Conservation (phyloP, 1,140 invertebrate species). For the Conus betulinus region DNA sequence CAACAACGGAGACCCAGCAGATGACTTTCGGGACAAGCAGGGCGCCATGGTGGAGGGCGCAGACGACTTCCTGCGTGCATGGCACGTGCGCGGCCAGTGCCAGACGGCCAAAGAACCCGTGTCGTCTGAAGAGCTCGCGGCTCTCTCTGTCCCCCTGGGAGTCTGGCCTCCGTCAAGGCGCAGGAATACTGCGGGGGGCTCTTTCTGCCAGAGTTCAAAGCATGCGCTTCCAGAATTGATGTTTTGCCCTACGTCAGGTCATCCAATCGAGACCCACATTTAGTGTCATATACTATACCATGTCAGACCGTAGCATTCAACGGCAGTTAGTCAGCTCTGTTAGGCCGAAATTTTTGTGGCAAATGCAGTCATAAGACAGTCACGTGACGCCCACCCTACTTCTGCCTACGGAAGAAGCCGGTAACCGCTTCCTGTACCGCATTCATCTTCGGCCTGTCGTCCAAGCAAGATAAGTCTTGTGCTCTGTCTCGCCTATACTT, state of each 20-base stretch:
- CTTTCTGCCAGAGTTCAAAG: background rate
- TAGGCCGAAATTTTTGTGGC: too few relatives aligned
- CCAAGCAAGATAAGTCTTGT: too few relatives aligned
- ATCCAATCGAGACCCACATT: too few relatives aligned
- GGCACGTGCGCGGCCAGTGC: slow-evolving; percentile 12
- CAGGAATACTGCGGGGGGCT: background rate
- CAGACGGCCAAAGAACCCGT: background rate
- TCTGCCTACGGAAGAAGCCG: too few relatives aligned
- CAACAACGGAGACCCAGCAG: slow-evolving; percentile 2
- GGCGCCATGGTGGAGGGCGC: background rate
- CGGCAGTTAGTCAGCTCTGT: too few relatives aligned
- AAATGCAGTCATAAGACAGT: too few relatives aligned
- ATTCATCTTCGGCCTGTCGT: too few relatives aligned
- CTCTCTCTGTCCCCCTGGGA: background rate
- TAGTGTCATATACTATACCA: too few relatives aligned
- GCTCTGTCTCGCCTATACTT: too few relatives aligned
- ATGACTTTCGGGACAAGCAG: background rate
- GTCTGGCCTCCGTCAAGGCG: background rate
- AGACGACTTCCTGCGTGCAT: background rate
- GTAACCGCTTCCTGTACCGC: too few relatives aligned
- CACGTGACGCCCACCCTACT: too few relatives aligned
- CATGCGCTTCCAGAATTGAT: background rate
- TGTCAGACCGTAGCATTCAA: too few relatives aligned
- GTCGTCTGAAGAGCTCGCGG: background rate
- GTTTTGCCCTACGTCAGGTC: slow-evolving; percentile 15